Conservation (phyloP, 2,888 invertebrate genomes). For the Protonemura montana region DNA sequence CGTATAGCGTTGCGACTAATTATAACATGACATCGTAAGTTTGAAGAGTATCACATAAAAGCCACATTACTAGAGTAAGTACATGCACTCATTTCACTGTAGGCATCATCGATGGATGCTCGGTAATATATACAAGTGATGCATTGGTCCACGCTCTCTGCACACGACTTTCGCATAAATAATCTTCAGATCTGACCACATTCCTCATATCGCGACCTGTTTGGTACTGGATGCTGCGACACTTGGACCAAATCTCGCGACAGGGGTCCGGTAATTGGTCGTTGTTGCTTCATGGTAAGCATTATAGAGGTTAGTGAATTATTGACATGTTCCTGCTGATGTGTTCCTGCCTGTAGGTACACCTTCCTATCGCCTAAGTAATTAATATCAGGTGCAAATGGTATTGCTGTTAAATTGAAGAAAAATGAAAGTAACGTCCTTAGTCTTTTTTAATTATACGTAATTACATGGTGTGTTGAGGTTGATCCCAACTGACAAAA, state of each 20-base stretch:
- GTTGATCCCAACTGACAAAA: not conserved
- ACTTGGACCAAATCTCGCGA: not conserved
- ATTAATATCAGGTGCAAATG: not conserved
- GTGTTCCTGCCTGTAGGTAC: not conserved
- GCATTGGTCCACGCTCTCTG: conserved; percentile 7
- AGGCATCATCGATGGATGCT: not conserved
- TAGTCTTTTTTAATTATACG: not conserved
- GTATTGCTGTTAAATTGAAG: not conserved
- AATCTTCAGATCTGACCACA: conserved; percentile 1
- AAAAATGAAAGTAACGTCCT: conserved; percentile 5
- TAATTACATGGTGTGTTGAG: not conserved
- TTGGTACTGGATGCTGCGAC: not conserved
- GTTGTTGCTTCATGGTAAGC: not conserved
- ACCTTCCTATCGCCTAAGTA: not conserved
- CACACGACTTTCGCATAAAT: not conserved
- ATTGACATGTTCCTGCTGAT: too few species aligned
- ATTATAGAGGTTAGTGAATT: too few species aligned
- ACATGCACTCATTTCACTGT: not conserved
- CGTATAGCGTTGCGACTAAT: not conserved
- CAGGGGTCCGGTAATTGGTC: not conserved
- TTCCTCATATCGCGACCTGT: not conserved
- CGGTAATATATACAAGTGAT: not conserved
- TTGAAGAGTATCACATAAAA: not conserved
- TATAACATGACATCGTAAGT: not conserved
- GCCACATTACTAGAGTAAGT: not conserved